Conservation (phyloP, 2,797 vertebrate species). For the Anguilla obscura region DNA sequence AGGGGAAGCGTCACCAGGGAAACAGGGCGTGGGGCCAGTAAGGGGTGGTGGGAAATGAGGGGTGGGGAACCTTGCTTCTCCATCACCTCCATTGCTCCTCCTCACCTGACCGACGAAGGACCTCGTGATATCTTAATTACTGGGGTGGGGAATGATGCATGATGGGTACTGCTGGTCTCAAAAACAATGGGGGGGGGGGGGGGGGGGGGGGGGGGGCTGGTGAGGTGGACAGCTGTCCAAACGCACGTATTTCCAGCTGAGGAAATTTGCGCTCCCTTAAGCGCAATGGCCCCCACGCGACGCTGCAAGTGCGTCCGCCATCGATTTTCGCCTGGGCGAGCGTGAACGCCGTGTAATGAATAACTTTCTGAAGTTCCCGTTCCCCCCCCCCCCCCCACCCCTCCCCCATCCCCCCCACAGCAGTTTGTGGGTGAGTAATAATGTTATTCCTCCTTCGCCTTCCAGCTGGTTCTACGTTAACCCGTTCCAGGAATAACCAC, state of each 20-base stretch:
- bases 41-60: no score
- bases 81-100: background rate
- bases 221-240: background rate
- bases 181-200: background rate
- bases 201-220: background rate
- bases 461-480: background rate
- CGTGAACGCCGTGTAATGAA: background rate
- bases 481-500: background rate
- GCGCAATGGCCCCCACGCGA: background rate
- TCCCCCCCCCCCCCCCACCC: background rate
- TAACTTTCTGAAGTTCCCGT: background rate
- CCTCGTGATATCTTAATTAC: background rate
- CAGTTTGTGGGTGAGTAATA: conserved; percentile 14
- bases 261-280: background rate
- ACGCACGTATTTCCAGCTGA: background rate
- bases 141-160: background rate
- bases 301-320: background rate
- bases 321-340: background rate
- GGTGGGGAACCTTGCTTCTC: background rate
- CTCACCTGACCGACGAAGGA: background rate
- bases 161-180: background rate
- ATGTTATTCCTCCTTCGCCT: background rate
- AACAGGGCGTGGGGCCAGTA: background rate
- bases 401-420: background rate
- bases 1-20: background rate